Percentiles rank a stretch among this genome's conserved stretches.
These are phyloP conservation scores for Macrosoma leucophasiata DNA, from an alignment of 2,888 invertebrate species.

Conservation along the genomic window DNA sequence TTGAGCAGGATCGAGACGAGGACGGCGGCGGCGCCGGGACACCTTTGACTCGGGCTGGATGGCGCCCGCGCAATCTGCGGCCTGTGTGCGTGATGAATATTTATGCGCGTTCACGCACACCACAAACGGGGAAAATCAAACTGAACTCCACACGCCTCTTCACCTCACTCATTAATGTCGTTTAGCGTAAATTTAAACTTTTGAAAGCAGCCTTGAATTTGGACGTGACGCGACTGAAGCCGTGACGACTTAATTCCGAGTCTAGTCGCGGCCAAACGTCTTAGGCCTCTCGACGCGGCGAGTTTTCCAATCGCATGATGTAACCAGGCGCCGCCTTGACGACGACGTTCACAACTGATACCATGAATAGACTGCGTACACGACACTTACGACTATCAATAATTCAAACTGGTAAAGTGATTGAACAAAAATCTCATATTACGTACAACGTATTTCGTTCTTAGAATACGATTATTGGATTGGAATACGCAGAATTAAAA, in stretches of 20 bases:
- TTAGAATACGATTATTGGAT: no score
- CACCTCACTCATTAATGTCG: constrained; percentile 56
- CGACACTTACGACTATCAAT: constrained; percentile 31
- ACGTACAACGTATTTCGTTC: no score
- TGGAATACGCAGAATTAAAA: no score
- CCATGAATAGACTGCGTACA: constrained; percentile 31
- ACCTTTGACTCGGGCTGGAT: constrained; percentile 54
- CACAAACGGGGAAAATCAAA: constrained; percentile 35
- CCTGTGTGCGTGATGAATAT: constrained; percentile 48
- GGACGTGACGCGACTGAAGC: constrained; percentile 52
- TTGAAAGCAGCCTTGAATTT: constrained; percentile 53
- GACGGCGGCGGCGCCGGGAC: constrained; percentile 40
- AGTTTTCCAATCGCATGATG: constrained; percentile 67
- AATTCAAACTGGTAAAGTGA: constrained; percentile 30
- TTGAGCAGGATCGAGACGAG: constrained; percentile 28
- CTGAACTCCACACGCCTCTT: constrained; percentile 39
- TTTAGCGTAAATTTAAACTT: constrained; percentile 61
- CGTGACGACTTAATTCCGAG: constrained; percentile 37
- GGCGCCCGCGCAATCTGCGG: constrained; percentile 37
- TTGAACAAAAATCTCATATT: constrained; percentile 27
- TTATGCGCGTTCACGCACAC: constrained; percentile 47
- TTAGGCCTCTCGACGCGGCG: constrained; percentile 48
- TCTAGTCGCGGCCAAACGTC: constrained; percentile 45
- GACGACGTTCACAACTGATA: constrained; percentile 34
- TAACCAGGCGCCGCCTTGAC: constrained; percentile 62